Base-by-base conservation (phyloP, 2,113 vertebrate genomes). In the Cathartes aura region DNA sequence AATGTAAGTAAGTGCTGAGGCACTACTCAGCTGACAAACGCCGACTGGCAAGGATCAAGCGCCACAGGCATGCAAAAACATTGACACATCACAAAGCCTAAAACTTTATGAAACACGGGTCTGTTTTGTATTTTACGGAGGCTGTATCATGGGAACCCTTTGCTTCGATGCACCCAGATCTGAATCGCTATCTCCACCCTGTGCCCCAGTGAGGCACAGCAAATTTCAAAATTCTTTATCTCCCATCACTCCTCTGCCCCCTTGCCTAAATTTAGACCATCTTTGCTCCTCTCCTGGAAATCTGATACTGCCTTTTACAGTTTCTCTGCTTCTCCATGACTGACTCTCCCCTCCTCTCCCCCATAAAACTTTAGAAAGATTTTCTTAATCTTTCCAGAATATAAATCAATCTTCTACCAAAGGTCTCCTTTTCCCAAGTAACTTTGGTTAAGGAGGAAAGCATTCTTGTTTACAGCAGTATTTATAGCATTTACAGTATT, bases 121-220 rank as follows among this genome's bases (percentile, higher is more conserved):
- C n/a, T 30, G 27, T 1, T 79, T 43, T 34, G 23, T 23, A 3
- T 56, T 68, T 56, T 47, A 22, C 2, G 1, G n/a, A 59, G 30
- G 15, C 30, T 64, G 43, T n/a, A 27, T 12, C 36, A 18, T 2
- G 19, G 40, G 34, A 93, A 81, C 12, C 5, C 30, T 62, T 16
- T 1, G 0, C 55, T 90, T 36, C 1, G 22, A 40, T 1, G 21
- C 32, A 43, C 52, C 13, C 64, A 71, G 47, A 47, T 43, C 50
- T 79, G 84, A 75, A 72, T 52, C 36, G 11, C 91, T 88, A 32
- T 40, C 87, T 93, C 92, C 96, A 94, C 82, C 95, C 90, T 58
- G 94, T 68, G 91, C 87, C 27, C 70, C 78, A 27, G 48, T 0
- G 1, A 90, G 87, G 70, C 91, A 97, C 56, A 7, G 82, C 82